Conservation (phyloP, 1,140 invertebrate species). For the Diuraphis noxia region DNA sequence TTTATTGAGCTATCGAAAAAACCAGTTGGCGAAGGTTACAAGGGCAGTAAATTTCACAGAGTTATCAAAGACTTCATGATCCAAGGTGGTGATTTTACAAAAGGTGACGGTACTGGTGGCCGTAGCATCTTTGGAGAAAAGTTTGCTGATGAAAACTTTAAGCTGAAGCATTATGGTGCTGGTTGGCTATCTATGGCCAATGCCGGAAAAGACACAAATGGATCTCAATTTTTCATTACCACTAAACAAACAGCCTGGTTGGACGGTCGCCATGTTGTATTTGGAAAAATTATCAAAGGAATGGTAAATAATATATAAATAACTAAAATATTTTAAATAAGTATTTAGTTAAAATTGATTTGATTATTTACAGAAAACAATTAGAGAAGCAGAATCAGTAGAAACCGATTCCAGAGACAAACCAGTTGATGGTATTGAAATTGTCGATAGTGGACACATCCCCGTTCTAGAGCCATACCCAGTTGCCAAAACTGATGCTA, state of each 20-base stretch:
- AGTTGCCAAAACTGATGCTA: slow-evolving; percentile 80
- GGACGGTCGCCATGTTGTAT: slow-evolving; percentile 95
- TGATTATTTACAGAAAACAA: slow-evolving; percentile 69
- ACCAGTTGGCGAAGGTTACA: slow-evolving; percentile 78
- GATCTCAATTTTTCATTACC: slow-evolving; percentile 98
- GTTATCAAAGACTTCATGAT: slow-evolving; percentile 96
- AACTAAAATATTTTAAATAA: neutral
- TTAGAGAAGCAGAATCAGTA: slow-evolving; percentile 81
- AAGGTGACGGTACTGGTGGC: slow-evolving; percentile 90
- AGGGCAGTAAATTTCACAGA: slow-evolving; percentile 88
- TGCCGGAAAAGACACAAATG: slow-evolving; percentile 95
- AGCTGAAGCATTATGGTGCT: slow-evolving; percentile 93
- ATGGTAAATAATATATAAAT: slow-evolving; percentile 71
- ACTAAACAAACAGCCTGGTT: slow-evolving; percentile 90
- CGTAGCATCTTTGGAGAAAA: slow-evolving; percentile 90
- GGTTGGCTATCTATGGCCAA: slow-evolving; percentile 98
- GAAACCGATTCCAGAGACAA: slow-evolving; percentile 76
- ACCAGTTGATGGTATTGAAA: slow-evolving; percentile 78
- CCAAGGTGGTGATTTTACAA: slow-evolving; percentile 91
- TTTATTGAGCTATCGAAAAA: slow-evolving; percentile 84
- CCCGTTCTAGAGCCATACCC: slow-evolving; percentile 75
- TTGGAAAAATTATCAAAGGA: slow-evolving; percentile 90
- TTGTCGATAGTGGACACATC: slow-evolving; percentile 74
- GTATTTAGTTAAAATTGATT: neutral
- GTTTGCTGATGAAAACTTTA: slow-evolving; percentile 97